Conservation (phyloP, 2,888 invertebrate species). For the Dichetophora obliterata region DNA sequence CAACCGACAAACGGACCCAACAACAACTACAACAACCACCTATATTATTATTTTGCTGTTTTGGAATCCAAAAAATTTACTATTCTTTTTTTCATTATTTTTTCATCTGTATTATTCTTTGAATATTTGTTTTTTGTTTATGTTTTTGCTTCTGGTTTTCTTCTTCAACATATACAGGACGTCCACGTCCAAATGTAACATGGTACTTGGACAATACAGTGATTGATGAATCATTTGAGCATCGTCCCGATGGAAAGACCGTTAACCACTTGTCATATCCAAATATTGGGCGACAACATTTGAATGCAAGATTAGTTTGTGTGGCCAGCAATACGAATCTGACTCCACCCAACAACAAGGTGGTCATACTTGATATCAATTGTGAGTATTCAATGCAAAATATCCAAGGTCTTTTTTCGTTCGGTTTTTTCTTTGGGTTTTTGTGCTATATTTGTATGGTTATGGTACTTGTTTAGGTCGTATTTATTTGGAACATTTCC, state of each 20-base stretch:
- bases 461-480: background rate
- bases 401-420: background rate
- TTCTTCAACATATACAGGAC: constrained; percentile 71
- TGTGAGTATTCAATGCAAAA: constrained; percentile 75
- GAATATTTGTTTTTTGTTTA: constrained; percentile 14
- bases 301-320: constrained; percentile 86
- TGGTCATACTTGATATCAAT: constrained; percentile 86
- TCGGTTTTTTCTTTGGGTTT: background rate
- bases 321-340: constrained; percentile 90
- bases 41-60: constrained; percentile 28
- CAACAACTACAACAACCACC: constrained; percentile 20
- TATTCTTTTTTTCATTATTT: background rate
- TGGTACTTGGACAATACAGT: constrained; percentile 89
- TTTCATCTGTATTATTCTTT: constrained; percentile 27
- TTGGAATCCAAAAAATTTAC: background rate
- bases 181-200: constrained; percentile 82
- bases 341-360: constrained; percentile 82
- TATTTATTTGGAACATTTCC: background rate
- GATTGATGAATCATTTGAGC: constrained; percentile 86
- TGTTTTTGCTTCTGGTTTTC: constrained; percentile 8
- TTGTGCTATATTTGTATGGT: background rate
- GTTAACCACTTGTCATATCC: constrained; percentile 85
- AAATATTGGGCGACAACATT: constrained; percentile 84
- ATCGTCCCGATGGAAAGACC: constrained; percentile 77
- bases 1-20: background rate